Evolutionary conservation across 92 coral and sea anemone species (phyloP).

Genomic region (Metridium senile): DNA sequence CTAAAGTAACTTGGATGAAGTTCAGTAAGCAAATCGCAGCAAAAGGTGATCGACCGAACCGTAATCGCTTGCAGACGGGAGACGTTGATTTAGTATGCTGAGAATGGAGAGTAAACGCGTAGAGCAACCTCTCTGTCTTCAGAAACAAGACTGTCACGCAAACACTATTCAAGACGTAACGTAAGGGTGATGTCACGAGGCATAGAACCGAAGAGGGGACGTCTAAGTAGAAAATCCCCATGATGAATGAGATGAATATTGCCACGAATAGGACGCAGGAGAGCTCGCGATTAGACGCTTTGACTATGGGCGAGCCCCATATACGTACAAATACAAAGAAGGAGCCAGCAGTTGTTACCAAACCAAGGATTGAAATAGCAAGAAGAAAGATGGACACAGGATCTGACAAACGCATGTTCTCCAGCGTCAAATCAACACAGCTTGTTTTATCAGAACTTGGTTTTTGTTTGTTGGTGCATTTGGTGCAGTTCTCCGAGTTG

Average conservation of each 20-base stretch:
- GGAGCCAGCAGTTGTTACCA: slow-evolving; percentile 6
- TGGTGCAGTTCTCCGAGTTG: slow-evolving; percentile 54
- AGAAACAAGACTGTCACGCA: slow-evolving; percentile 40
- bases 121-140: slow-evolving; percentile 29
- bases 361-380: slow-evolving; percentile 12
- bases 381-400: slow-evolving; percentile 36
- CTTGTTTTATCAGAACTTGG: slow-evolving; percentile 36
- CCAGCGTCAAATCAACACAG: slow-evolving; percentile 46
- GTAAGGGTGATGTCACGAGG: slow-evolving; percentile 18
- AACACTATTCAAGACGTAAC: slow-evolving; percentile 29
- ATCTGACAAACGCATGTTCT: slow-evolving; percentile 38
- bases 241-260: slow-evolving; percentile 14
- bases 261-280: slow-evolving; percentile 22
- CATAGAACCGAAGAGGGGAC: slow-evolving; percentile 24
- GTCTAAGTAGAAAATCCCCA: slow-evolving; percentile 30
- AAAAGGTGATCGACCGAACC: slow-evolving; percentile 19
- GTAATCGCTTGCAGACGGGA: neutral
- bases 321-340: slow-evolving; percentile 13
- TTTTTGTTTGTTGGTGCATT: slow-evolving; percentile 49
- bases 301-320: slow-evolving; percentile 36
- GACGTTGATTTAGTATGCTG: neutral
- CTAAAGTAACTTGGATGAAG: slow-evolving; percentile 24
- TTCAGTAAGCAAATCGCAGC: slow-evolving; percentile 20
- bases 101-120: slow-evolving; percentile 16
- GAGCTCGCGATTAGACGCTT: slow-evolving; percentile 41